Percentiles rank a stretch among this genome's conserved stretches.
These are phyloP conservation scores for Leptocoma aspasia DNA, from an alignment of 2,113 vertebrate species.

Conservation along the genomic window DNA sequence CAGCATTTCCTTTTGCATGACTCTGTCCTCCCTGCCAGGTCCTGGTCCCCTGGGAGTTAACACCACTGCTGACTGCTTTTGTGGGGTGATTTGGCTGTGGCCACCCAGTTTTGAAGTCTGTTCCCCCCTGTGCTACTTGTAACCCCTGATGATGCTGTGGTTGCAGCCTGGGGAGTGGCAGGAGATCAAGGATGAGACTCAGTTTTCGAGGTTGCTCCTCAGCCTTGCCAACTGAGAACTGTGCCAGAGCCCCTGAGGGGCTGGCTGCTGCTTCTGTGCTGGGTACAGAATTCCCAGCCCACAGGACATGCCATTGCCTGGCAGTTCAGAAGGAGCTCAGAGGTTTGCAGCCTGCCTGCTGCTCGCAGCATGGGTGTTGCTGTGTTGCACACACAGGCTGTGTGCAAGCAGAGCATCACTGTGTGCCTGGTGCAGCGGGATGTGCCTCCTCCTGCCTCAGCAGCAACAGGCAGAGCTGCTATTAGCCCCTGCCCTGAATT, in stretches of 20 bases:
- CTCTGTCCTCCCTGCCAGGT: neutral
- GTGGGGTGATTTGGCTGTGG: neutral
- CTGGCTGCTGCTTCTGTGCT: rapidly evolving
- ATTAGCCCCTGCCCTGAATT: neutral
- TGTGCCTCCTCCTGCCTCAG: neutral
- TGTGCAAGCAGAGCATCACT: neutral
- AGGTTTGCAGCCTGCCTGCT: neutral
- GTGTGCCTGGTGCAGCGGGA: rapidly evolving
- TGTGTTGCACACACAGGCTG: neutral
- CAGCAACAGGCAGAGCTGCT: neutral
- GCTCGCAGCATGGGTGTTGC: rapidly evolving
- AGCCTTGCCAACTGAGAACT: neutral
- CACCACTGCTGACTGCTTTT: neutral
- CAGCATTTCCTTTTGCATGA: neutral
- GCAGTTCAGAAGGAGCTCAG: neutral
- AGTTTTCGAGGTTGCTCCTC: neutral
- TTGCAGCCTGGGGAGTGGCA: neutral
- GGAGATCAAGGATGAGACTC: neutral
- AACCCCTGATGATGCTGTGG: neutral
- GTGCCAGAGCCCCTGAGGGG: neutral
- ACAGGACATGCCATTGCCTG: neutral
- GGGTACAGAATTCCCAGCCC: neutral
- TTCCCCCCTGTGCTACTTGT: neutral
- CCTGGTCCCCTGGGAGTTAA: neutral
- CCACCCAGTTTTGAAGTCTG: neutral